phyloP scores from a whole-genome alignment of 2,888 invertebrate species.

The Xiphydria camelus region DNA sequence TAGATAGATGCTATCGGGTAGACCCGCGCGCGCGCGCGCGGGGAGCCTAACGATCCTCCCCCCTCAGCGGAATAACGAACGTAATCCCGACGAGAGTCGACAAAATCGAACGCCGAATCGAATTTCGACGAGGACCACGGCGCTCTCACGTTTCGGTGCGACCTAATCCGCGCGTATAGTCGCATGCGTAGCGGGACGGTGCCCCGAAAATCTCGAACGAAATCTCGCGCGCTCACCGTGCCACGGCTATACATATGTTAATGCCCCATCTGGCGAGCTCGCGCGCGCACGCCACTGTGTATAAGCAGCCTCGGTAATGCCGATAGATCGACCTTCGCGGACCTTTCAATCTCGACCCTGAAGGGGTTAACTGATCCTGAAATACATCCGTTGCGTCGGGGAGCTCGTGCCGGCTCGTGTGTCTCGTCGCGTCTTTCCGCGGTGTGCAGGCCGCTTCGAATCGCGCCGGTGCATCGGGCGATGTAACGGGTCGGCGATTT shows the following conservation, averaged over 20 bases:
- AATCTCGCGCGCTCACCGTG: slow-evolving; percentile 24
- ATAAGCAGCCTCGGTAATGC: slow-evolving; percentile 22
- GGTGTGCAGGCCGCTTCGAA: too few species aligned
- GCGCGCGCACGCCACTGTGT: slow-evolving; percentile 12
- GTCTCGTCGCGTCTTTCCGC: too few species aligned
- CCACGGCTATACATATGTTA: slow-evolving; percentile 40
- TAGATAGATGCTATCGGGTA: too few species aligned
- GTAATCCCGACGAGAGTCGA: slow-evolving; percentile 32
- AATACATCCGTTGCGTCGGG: slow-evolving; percentile 16
- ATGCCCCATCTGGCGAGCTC: slow-evolving; percentile 40
- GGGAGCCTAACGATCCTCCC: not conserved
- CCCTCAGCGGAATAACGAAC: slow-evolving; percentile 10
- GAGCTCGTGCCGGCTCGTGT: too few species aligned
- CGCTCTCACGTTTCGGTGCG: slow-evolving; percentile 35
- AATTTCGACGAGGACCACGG: slow-evolving; percentile 31
- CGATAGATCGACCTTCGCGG: slow-evolving; percentile 24
- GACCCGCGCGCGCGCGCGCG: too few species aligned
- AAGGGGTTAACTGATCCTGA: slow-evolving; percentile 40
- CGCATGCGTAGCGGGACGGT: too few species aligned
- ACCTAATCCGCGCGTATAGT: too few species aligned
- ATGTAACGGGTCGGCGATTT: too few species aligned
- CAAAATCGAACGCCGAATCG: slow-evolving; percentile 36
- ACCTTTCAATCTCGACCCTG: slow-evolving; percentile 10
- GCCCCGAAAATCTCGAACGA: slow-evolving; percentile 32
- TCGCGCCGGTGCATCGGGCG: too few species aligned